phyloP scores from a whole-genome alignment of 2,113 vertebrate species.

The Cyanocitta stelleri region DNA sequence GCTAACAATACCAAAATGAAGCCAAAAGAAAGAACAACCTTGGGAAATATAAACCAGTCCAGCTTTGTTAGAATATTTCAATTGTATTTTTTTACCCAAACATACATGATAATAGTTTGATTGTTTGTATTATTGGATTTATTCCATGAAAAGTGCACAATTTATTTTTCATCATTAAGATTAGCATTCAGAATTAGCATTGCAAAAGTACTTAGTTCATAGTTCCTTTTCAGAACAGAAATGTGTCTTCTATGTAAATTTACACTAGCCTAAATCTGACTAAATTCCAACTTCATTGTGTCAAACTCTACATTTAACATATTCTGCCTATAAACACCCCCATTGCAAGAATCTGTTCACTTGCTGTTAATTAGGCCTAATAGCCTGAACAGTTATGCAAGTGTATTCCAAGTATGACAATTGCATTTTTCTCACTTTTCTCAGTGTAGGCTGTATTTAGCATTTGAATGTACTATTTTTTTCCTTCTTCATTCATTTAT shows the following conservation, averaged over 20 bases:
- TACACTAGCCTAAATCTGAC: background rate
- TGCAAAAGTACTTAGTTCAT: background rate
- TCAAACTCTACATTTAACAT: background rate
- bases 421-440: constrained; percentile 24
- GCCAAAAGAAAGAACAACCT: background rate
- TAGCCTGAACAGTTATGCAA: constrained; percentile 29
- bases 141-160: background rate
- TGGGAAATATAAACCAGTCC: background rate
- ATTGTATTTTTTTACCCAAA: background rate
- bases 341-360: background rate
- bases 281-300: background rate
- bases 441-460: constrained; percentile 25
- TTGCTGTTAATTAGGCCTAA: constrained; percentile 36
- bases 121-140: background rate
- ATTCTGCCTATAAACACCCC: constrained; percentile 6
- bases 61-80: background rate
- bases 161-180: background rate
- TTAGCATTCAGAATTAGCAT: background rate
- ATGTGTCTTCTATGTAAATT: background rate
- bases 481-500: constrained; percentile 35
- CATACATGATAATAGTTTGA: background rate
- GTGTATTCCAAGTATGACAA: background rate
- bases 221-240: background rate
- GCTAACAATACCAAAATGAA: background rate
- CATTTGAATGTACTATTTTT: constrained; percentile 34